phyloP scores from a whole-genome alignment of 2,113 vertebrate genomes.

The Zapus hudsonius region DNA sequence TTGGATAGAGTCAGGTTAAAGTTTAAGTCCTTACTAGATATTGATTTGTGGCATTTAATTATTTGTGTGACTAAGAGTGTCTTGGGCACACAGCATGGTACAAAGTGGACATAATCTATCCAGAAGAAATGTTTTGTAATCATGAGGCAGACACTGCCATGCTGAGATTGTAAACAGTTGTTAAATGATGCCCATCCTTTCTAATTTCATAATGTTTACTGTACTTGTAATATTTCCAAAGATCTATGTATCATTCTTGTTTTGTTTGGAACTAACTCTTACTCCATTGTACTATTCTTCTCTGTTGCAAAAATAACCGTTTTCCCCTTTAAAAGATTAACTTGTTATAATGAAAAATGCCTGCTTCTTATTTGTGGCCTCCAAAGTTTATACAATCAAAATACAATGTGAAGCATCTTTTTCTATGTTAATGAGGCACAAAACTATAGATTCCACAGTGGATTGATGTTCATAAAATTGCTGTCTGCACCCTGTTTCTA shows the following conservation, averaged over 20 bases:
- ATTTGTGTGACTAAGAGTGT: neutral
- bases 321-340: neutral
- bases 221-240: neutral
- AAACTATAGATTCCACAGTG: neutral
- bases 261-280: neutral
- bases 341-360: slow-evolving; percentile 22
- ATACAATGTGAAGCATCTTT: neutral
- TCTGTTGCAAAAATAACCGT: neutral
- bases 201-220: neutral
- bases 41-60: slow-evolving; percentile 25
- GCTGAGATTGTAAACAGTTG: neutral
- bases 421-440: neutral
- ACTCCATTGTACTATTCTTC: neutral
- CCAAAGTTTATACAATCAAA: slow-evolving; percentile 4
- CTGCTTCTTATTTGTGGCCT: slow-evolving; percentile 25
- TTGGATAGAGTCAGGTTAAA: slow-evolving; percentile 2
- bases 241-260: neutral
- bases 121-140: neutral
- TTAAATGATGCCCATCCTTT: neutral
- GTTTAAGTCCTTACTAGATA: neutral
- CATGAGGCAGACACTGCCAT: neutral
- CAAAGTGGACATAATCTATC: neutral
- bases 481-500: neutral
- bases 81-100: neutral
- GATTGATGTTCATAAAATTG: neutral